A percentile compares a stretch with the other conserved stretches of the same genome.
Evolutionary conservation across 2,797 vertebrate genomes (phyloP).

Genomic region (Meriones psammophilus): DNA sequence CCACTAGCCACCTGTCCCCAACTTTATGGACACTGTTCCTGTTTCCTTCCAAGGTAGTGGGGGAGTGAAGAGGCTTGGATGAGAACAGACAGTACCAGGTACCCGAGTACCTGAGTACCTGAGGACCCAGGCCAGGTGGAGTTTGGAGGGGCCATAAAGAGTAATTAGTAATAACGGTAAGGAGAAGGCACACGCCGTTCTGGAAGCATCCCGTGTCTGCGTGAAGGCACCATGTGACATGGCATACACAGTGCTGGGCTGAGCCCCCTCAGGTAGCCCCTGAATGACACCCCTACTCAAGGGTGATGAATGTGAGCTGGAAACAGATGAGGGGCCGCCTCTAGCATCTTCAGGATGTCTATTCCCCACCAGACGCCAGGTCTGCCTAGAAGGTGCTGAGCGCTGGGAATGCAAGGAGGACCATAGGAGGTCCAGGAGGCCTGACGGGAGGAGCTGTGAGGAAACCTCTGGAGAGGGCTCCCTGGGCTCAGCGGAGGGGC

Average conservation of each 20-base stretch:
- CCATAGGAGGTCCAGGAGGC: neutral
- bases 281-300: neutral
- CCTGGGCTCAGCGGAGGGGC: neutral
- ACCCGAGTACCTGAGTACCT: neutral
- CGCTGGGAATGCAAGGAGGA: neutral
- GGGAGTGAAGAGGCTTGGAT: neutral
- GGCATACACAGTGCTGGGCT: neutral
- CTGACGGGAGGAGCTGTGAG: neutral
- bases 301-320: neutral
- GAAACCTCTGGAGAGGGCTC: neutral
- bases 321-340: neutral
- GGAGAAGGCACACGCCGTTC: neutral
- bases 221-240: fast-evolving
- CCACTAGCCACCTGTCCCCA: neutral
- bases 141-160: neutral
- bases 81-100: neutral
- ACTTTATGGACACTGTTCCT: neutral
- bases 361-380: neutral
- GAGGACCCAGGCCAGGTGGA: neutral
- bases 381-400: neutral
- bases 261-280: neutral
- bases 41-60: neutral
- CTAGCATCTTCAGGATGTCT: neutral
- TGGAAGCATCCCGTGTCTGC: neutral
- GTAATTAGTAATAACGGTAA: neutral